Evolutionary conservation across 2,888 invertebrate species (phyloP).

Genomic region (Trissolcus brochymenae): DNA sequence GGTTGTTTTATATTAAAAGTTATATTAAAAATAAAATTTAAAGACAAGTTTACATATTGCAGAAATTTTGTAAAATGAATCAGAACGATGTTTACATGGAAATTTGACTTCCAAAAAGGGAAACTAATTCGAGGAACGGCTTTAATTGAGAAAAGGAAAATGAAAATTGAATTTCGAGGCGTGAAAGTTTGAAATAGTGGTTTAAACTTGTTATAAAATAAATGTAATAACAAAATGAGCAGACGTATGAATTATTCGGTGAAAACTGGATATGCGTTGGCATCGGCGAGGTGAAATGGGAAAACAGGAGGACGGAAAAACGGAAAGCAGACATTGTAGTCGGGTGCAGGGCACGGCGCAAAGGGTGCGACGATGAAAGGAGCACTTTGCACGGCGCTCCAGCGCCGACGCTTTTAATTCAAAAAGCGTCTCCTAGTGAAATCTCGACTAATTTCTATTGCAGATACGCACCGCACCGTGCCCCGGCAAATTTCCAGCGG

Average conservation of each 20-base stretch:
- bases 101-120: too few relatives aligned
- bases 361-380: slow-evolving; percentile 58
- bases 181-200: background rate
- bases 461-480: slow-evolving; percentile 22
- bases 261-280: slow-evolving; percentile 35
- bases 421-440: slow-evolving; percentile 58
- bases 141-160: too few relatives aligned
- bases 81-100: too few relatives aligned
- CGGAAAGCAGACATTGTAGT: slow-evolving; percentile 51
- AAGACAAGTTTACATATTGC: too few relatives aligned
- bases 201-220: background rate
- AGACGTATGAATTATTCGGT: slow-evolving; percentile 35
- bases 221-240: slow-evolving; percentile 24
- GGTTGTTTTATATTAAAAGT: too few relatives aligned
- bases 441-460: slow-evolving; percentile 62
- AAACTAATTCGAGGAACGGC: too few relatives aligned
- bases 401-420: slow-evolving; percentile 66
- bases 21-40: too few relatives aligned
- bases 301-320: slow-evolving; percentile 37
- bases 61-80: too few relatives aligned
- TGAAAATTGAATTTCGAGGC: background rate
- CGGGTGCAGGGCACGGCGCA: slow-evolving; percentile 29
- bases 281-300: slow-evolving; percentile 33
- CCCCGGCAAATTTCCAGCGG: slow-evolving; percentile 27
- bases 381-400: slow-evolving; percentile 63